Base-by-base conservation (phyloP, 2,888 invertebrate species). In the Apamea anceps region DNA sequence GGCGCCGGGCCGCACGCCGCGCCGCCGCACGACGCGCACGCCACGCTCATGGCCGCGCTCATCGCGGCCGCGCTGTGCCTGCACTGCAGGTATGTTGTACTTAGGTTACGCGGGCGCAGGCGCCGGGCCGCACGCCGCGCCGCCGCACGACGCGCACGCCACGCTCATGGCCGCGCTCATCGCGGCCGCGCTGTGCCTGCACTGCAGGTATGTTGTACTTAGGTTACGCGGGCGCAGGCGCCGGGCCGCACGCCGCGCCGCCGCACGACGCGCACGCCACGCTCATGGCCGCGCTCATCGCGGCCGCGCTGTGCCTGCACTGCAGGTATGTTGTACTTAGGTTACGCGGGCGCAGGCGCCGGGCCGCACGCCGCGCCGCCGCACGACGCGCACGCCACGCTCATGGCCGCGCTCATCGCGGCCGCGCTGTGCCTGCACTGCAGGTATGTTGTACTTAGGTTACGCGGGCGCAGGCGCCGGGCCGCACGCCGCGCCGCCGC, bases 341-440 rank as follows among this genome's bases (percentile, higher is more conserved):
- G 37, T 37, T 37, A 37, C n/a, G 28, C 65, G 78, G 37, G 75
- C 32, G 90, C 75, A 13, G 48, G 48, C 15, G 92, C 51, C 90
- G 77, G 93, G 87, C 62, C 93, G 77, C 93, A 89, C 83, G 80
- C 87, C 54, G 87, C 88, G 51, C 84, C 87, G 68, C 80, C 45
- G 32, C 8, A 2, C 15, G 62, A 62, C 62, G 6, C 62, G 62
- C 62, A 28, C 85, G 81, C 88, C 71, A 92, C 93, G 80, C 90
- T 94, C 82, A 89, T 94, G n/a, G 94, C 95, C 12, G 95, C 96
- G 62, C 90, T 95, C 32, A 86, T 91, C 0, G 96, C 96, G 54
- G 96, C 96, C 74, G 96, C 97, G 65, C 89, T 93, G 13, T 91
- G 91, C 12, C 87, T 95, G 80, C 95, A 94, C 80, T 95, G 94